Conservation (phyloP, 2,888 invertebrate species). For the Drosophila differens region DNA sequence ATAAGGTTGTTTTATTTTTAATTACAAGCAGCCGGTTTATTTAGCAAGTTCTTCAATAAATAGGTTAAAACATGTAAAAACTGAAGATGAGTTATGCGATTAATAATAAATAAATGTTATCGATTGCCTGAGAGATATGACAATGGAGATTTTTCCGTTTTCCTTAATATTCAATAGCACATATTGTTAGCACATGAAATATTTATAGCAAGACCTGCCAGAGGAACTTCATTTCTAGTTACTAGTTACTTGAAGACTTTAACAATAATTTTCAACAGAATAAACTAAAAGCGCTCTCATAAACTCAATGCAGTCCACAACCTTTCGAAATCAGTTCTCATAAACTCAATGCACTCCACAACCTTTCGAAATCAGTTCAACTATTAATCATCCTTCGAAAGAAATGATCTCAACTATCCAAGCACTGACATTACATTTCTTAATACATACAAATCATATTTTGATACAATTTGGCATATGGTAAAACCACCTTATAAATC, state of each 20-base stretch:
- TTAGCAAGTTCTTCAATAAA: slow-evolving; percentile 39
- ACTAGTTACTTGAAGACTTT: not conserved
- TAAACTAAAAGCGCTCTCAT: not conserved
- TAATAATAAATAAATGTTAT: slow-evolving; percentile 21
- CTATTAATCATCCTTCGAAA: slow-evolving; percentile 39
- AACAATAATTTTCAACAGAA: not conserved
- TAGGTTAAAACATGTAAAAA: slow-evolving; percentile 31
- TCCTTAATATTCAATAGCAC: not conserved
- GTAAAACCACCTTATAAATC: slow-evolving; percentile 3
- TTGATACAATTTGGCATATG: slow-evolving; percentile 44
- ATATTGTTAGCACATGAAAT: not conserved
- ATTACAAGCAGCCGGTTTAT: slow-evolving; percentile 34
- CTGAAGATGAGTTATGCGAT: slow-evolving; percentile 14
- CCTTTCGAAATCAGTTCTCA: not conserved
- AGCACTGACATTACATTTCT: slow-evolving; percentile 28
- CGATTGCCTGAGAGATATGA: not conserved
- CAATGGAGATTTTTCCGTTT: not conserved
- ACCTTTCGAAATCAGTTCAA: not conserved
- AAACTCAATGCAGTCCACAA: slow-evolving; percentile 1
- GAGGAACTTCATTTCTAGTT: not conserved
- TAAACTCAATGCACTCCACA: slow-evolving; percentile 1
- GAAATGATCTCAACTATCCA: slow-evolving; percentile 35
- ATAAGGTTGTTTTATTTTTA: not conserved
- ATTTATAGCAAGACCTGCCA: not conserved
- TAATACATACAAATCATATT: slow-evolving; percentile 74